Conservation (phyloP, 1,140 invertebrate species). For the Drosophila guanche region DNA sequence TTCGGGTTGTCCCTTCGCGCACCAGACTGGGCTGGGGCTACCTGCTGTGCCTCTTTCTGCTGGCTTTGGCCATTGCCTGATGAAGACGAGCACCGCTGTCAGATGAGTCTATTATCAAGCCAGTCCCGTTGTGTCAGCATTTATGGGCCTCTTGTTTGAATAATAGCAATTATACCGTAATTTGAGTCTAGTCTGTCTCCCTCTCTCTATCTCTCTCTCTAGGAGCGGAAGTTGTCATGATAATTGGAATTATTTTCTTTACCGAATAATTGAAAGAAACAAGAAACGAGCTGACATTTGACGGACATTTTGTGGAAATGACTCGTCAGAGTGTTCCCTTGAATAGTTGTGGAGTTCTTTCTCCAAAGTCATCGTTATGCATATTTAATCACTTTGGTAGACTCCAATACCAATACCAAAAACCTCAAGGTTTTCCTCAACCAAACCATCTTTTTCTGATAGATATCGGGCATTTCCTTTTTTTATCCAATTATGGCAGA, state of each 20-base stretch:
- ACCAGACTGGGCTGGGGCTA: too few species aligned
- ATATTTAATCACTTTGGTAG: too few species aligned
- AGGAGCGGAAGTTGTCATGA: slow-evolving; percentile 70
- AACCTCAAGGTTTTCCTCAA: too few species aligned
- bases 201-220: too few species aligned
- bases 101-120: slow-evolving; percentile 75
- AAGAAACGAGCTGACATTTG: slow-evolving; percentile 38
- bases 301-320: slow-evolving; percentile 17
- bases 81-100: slow-evolving; percentile 36
- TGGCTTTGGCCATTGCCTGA: slow-evolving; percentile 24
- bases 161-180: slow-evolving; percentile 77
- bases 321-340: slow-evolving; percentile 14
- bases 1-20: slow-evolving; percentile 6
- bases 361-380: too few species aligned
- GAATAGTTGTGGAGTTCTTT: too few species aligned
- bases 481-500: too few species aligned
- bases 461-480: too few species aligned
- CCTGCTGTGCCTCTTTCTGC: slow-evolving; percentile 18
- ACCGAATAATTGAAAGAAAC: slow-evolving; percentile 55
- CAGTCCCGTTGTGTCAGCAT: slow-evolving; percentile 54
- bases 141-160: slow-evolving; percentile 63
- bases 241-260: slow-evolving; percentile 68
- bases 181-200: slow-evolving; percentile 41
- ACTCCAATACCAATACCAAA: too few species aligned
- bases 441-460: too few species aligned